A percentile compares a stretch with the other conserved stretches of the same genome.
Conservation (phyloP, 2,797 vertebrate genomes). For the Eptatretus atami region DNA sequence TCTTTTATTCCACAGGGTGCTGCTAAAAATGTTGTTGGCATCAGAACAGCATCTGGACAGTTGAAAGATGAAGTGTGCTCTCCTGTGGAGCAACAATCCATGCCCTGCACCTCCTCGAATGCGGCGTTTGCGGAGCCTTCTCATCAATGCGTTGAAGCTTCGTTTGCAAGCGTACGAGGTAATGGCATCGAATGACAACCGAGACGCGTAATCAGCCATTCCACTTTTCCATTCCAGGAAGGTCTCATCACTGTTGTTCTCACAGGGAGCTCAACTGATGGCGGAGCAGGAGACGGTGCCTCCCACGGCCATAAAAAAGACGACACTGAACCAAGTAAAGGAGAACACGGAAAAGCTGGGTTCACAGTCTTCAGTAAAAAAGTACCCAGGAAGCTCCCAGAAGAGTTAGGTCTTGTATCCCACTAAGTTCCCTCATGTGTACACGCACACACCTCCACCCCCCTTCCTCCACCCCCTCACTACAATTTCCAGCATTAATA, state of each 20-base stretch:
- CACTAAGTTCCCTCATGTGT: too few species aligned
- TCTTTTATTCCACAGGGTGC: constrained; percentile 24
- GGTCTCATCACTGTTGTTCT: constrained; percentile 17
- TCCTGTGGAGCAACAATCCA: constrained; percentile 70
- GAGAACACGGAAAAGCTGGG: constrained; percentile 30
- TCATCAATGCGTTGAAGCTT: constrained; percentile 75
- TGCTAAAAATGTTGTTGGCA: constrained; percentile 54
- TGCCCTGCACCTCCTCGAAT: constrained; percentile 61
- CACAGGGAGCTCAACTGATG: constrained; percentile 51
- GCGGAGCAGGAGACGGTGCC: constrained; percentile 69
- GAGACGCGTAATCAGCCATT: too few species aligned
- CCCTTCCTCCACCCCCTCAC: too few species aligned
- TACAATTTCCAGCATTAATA: too few species aligned
- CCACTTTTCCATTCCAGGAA: constrained; percentile 42
- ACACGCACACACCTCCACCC: too few species aligned
- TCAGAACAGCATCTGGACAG: constrained; percentile 60
- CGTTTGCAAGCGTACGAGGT: constrained; percentile 61
- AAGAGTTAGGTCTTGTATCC: background rate
- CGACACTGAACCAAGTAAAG: constrained; percentile 54
- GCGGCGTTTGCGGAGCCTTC: constrained; percentile 57
- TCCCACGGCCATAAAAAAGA: constrained; percentile 72
- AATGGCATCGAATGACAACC: constrained; percentile 6
- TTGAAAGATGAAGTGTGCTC: constrained; percentile 87
- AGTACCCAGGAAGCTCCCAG: constrained; percentile 22
- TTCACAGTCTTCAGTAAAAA: constrained; percentile 34